Evolutionary conservation across 2,113 vertebrate species (phyloP), one percentile per base, ranked within the genome.

Genomic region (Oxyruncus cristatus): DNA sequence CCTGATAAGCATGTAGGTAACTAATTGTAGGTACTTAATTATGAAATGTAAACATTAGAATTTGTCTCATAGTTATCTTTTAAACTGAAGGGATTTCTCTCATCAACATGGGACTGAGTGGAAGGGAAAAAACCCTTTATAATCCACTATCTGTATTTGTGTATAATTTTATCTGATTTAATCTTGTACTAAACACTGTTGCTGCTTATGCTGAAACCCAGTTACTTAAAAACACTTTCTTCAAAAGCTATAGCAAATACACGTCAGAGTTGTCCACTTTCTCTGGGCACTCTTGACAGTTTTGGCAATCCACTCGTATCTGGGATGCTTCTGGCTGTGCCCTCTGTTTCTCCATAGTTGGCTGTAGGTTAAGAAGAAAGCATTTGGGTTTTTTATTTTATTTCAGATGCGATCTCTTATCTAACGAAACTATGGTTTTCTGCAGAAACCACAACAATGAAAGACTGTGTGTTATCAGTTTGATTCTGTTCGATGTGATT

Each of bases 1-100:
- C 53, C 39, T 52, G 93, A 92, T 95, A 95, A 94, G 70, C 62
- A 5, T 87, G 71, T 76, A 89, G 77, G 74, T 94, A 93, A 93
- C 87, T 94, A 95, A 93, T 95, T 89, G 53, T 61, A 76, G 66
- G 70, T 85, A 91, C 28, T 93, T 94, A 94, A 96, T 92, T 82
- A 89, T 79, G 16, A 87, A 94, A 68, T 42, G 89, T 79, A 94
- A 97, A 94, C 70, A 76, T 76, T 46, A 50, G 52, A 84, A 75
- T 89, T 95, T 93, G 52, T 92, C 52, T 91, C 50, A 20, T 42
- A 52, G 84, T 56, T 91, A 81, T 89, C 73, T 95, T 88, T 88
- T 83, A 82, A 95, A 96, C 77, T 91, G 81, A 61, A 41, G 74
- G 81, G 87, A 93, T 94, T 96, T 91, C 52, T 72, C 20, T 74